Base-by-base conservation (phyloP, 2,113 vertebrate genomes). In the Cepphus grylle region DNA sequence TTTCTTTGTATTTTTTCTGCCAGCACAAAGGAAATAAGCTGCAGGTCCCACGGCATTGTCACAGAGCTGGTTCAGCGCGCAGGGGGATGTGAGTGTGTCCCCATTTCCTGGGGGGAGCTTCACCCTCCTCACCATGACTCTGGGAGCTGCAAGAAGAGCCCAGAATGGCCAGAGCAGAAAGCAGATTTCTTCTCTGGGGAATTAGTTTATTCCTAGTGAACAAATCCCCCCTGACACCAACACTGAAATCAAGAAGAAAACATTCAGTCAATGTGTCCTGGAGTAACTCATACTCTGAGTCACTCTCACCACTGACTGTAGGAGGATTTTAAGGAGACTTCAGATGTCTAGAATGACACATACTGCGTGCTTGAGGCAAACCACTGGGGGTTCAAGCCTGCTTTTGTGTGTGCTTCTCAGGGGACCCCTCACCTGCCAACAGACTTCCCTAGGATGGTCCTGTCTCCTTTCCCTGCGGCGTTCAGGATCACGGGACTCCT, bases 311-410 rank as follows among this genome's bases (percentile, higher is more conserved):
- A 61, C 36, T 86, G 81, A 58, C 40, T 49, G 42, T 6, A 89
- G 84, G 45, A 81, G 66, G n/a, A 92, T 90, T 95, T 90, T 80
- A 77, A 85, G 90, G 81, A 72, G 52, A 63, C 45, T 91, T 73
- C 78, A 91, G 53, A 67, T 45, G 45, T 70, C 87, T 77, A 40
- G 55, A 91, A 27, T 86, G 66, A 80, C 74, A 96, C 36, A 38
- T 13, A n/a, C 2, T 2, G 2, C 20, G 9, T 6, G 29, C 59
- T 27, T 47, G 58, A 76, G 36, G 66, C 21, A 88, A 85, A 59
- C 61, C 21, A 32, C 7, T 4, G 40, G 30, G 15, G 26, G 66
- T 86, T 74, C 81, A 94, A 87, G 36, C 50, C 52, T 89, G 56
- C 12, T 93, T 93, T 66, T 49, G 9, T 76, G 43, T 15, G 21